A percentile compares a stretch with the other conserved stretches of the same genome.
Conservation (phyloP, 2,113 vertebrate species). For the Cryptotis parvus region DNA sequence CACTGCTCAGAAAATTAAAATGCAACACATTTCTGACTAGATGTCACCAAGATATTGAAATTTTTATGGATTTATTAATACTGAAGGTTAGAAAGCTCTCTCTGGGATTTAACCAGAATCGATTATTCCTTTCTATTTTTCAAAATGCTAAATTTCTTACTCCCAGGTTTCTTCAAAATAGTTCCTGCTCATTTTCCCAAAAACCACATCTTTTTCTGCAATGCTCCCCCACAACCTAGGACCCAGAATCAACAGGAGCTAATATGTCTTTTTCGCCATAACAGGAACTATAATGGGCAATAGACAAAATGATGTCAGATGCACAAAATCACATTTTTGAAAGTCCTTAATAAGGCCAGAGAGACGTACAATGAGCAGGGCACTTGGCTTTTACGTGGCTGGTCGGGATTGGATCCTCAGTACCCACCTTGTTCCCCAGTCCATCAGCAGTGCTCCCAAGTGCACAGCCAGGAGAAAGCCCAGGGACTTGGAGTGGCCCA, state of each 20-base stretch:
- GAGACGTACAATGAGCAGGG: too few relatives aligned
- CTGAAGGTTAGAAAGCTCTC: background rate
- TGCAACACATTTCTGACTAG: background rate
- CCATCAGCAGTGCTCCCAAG: too few relatives aligned
- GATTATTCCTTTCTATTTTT: background rate
- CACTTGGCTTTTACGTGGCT: too few relatives aligned
- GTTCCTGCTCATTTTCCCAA: background rate
- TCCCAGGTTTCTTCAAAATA: background rate
- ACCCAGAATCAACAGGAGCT: background rate
- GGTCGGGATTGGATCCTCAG: too few relatives aligned
- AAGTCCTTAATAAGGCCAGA: too few relatives aligned
- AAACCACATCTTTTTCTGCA: background rate
- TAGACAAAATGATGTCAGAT: background rate
- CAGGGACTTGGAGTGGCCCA: too few relatives aligned
- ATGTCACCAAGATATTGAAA: background rate
- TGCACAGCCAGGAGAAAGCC: too few relatives aligned
- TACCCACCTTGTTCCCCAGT: too few relatives aligned
- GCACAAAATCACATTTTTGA: background rate
- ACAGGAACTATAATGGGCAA: background rate
- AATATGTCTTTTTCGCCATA: background rate
- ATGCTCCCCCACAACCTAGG: background rate
- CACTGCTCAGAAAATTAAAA: slow-evolving; percentile 47
- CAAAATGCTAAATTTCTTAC: background rate
- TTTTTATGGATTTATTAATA: background rate
- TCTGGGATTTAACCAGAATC: background rate